Evolutionary conservation across 2,113 vertebrate species (phyloP).

Genomic region (Scophthalmus maximus): DNA sequence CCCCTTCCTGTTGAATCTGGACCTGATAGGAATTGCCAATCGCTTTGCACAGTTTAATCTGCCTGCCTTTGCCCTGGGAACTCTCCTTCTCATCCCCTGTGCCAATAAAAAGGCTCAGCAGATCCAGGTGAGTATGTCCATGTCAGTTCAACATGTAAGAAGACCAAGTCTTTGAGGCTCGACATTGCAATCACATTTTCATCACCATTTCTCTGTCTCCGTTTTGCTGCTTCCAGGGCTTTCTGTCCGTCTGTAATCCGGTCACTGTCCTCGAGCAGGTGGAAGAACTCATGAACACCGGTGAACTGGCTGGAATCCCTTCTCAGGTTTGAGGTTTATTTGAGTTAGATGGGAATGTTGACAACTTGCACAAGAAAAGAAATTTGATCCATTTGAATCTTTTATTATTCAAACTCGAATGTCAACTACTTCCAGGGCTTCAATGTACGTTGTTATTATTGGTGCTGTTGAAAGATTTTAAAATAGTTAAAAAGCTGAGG

Average conservation of each 20-base stretch:
- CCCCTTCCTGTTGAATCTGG: slow-evolving; percentile 90
- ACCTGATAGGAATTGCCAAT: slow-evolving; percentile 90
- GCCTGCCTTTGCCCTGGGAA: slow-evolving; percentile 89
- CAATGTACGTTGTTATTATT: too few relatives aligned
- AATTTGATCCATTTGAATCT: too few relatives aligned
- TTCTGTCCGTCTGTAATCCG: slow-evolving; percentile 84
- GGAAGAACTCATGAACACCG: slow-evolving; percentile 87
- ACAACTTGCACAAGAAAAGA: neutral
- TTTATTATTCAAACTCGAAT: too few relatives aligned
- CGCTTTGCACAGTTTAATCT: slow-evolving; percentile 90
- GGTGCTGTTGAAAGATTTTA: too few relatives aligned
- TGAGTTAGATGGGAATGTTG: too few relatives aligned
- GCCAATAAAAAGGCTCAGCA: slow-evolving; percentile 86
- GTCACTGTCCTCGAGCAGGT: slow-evolving; percentile 87
- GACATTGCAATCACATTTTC: too few relatives aligned
- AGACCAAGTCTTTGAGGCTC: neutral
- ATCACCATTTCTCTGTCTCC: neutral
- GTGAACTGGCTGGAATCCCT: slow-evolving; percentile 89
- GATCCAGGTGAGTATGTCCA: slow-evolving; percentile 84
- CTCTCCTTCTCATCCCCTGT: slow-evolving; percentile 90
- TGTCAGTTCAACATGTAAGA: neutral
- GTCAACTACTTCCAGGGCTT: neutral
- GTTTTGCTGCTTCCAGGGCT: slow-evolving; percentile 78
- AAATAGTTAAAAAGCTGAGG: too few relatives aligned
- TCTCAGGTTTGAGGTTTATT: slow-evolving; percentile 82